Base-by-base conservation (phyloP, 2,888 invertebrate genomes). In the Formica aserva region DNA sequence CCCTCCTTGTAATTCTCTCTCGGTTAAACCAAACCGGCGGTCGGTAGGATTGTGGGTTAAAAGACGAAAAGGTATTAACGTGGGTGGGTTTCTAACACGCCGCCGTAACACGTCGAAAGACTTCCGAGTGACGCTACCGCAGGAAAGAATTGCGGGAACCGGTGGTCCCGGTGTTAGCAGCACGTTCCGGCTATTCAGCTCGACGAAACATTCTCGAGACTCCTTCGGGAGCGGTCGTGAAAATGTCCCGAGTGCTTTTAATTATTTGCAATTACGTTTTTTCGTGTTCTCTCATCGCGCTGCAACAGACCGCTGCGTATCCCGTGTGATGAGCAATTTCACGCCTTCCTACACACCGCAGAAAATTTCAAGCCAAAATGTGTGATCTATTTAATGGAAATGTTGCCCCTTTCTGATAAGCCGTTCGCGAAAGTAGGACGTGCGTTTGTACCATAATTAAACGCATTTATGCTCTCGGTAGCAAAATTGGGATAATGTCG, bases 391-490 rank as follows among this genome's bases (percentile, higher is more conserved):
- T 80, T 80, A 80, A 72, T 60, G 74, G 45, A 60, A 60, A 80
- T 26, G 45, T 55, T 52, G 26, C 18, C 22, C n/a, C n/a, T 1
- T 18, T 15, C 11, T 38, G 57, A 22, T 3, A 57, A 32, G 41
- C 45, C 41, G 22, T 32, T 57, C 8, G 9, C n/a, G 60, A 48
- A 80, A 80, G 60, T 60, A 45, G 74, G 15, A 13, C 74, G 74
- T 60, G 60, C 78, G 32, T 74, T 80, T 80, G 35, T 80, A 38
- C 60, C 35, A 74, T 80, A 80, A 80, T 80, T 80, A 80, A 35
- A 57, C 45, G 45, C 45, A 35, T 80, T 29, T 29, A 45, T 71
- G 78, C 74, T 80, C 74, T 32, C 78, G 22, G 22, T 78, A 60
- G 72, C 32, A 18, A 32, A 80, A 80, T 80, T 80, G 74, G 45